Evolutionary conservation across 2,888 invertebrate genomes (phyloP).

Genomic region (Ichneumoninae sp.): DNA sequence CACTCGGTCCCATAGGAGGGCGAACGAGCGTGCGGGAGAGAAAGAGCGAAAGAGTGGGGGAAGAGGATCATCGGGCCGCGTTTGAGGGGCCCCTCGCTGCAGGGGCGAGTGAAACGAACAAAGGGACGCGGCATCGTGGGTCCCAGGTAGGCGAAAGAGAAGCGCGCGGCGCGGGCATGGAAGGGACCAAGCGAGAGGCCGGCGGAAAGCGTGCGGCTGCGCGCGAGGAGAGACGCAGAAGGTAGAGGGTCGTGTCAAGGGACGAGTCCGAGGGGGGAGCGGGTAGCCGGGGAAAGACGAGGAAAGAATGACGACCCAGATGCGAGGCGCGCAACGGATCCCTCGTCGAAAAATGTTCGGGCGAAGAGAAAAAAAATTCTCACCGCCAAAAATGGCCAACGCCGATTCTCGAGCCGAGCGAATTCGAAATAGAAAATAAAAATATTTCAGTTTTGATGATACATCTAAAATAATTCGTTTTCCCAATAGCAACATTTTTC

Average conservation of each 20-base stretch:
- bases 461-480: too few relatives aligned
- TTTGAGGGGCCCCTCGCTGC: conserved; percentile 43
- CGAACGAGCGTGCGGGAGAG: conserved; percentile 13
- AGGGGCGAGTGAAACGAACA: conserved; percentile 70
- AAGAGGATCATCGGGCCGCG: conserved; percentile 35
- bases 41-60: conserved; percentile 16
- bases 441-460: too few relatives aligned
- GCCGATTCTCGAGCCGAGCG: neutral
- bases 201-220: neutral
- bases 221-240: conserved; percentile 36
- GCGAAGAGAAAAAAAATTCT: conserved; percentile 1
- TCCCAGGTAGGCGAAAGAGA: conserved; percentile 54
- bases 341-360: conserved; percentile 18
- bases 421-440: too few relatives aligned
- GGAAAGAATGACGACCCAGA: conserved; percentile 73
- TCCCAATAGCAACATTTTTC: too few relatives aligned
- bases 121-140: conserved; percentile 72
- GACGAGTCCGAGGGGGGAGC: conserved; percentile 48
- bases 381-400: conserved; percentile 60
- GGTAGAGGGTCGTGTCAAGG: conserved; percentile 32
- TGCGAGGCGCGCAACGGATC: conserved; percentile 63
- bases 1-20: conserved; percentile 15
- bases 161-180: conserved; percentile 19
- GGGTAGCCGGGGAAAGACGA: conserved; percentile 33
- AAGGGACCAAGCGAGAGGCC: conserved; percentile 4